Evolutionary conservation across 2,888 invertebrate genomes (phyloP).

Genomic region (Reticulitermes lucifugus): DNA sequence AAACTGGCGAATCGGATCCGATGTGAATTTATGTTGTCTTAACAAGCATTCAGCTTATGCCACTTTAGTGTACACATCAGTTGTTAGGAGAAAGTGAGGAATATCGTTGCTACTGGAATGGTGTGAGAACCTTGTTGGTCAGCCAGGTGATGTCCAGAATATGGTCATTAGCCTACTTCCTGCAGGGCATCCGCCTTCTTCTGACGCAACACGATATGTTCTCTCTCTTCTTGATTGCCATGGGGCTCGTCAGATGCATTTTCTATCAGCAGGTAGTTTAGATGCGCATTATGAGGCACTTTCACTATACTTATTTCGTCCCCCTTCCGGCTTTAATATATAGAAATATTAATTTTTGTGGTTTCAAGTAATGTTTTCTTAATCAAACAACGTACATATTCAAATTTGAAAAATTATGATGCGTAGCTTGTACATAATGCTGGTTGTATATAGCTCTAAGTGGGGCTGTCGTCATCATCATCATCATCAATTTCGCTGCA

Average conservation of each 20-base stretch:
- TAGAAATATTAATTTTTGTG: background rate
- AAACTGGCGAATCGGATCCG: background rate
- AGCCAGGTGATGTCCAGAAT: background rate
- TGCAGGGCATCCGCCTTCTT: conserved; percentile 1
- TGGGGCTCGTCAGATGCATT: background rate
- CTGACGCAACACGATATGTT: conserved; percentile 5
- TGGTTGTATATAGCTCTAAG: background rate
- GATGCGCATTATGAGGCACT: background rate
- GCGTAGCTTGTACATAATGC: background rate
- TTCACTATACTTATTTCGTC: background rate
- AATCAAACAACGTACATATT: background rate
- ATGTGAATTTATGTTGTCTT: background rate
- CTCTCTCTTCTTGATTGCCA: background rate
- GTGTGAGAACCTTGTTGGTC: background rate
- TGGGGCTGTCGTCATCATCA: background rate
- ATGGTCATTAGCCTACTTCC: conserved; percentile 28
- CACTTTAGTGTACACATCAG: background rate
- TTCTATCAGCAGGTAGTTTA: conserved; percentile 4
- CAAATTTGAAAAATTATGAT: background rate
- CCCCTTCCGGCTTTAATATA: background rate
- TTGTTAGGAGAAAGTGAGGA: background rate
- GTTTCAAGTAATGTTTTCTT: background rate
- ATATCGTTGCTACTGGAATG: background rate
- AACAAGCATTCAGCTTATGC: background rate
- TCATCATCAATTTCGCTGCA: background rate